These are phyloP conservation scores for Alauda arvensis DNA, from an alignment of 2,797 vertebrate species.

Conservation along the genomic window DNA sequence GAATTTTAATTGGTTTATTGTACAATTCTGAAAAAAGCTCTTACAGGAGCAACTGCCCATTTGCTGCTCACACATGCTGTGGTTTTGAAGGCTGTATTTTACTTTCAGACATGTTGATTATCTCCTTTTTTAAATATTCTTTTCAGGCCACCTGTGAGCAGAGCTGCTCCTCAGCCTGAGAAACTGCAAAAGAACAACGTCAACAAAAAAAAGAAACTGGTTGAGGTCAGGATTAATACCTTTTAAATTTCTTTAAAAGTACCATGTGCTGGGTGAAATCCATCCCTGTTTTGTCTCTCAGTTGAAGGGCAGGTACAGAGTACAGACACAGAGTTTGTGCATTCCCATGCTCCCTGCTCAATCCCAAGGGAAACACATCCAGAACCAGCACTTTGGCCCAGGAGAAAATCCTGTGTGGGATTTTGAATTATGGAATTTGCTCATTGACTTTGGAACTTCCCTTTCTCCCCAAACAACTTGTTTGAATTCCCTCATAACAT, in stretches of 20 bases:
- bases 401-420: rapidly evolving
- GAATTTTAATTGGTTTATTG: neutral
- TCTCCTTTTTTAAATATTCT: neutral
- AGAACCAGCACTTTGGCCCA: neutral
- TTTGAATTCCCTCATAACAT: neutral
- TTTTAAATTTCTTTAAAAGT: neutral
- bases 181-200: slow-evolving; percentile 92
- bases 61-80: neutral
- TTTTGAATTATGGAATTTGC: neutral
- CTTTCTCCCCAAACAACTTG: neutral
- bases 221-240: slow-evolving; percentile 77
- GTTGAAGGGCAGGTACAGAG: neutral
- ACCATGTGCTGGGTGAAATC: neutral
- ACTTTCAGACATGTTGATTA: neutral
- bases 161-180: slow-evolving; percentile 90
- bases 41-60: neutral
- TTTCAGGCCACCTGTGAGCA: slow-evolving; percentile 89
- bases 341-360: neutral
- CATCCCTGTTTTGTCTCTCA: neutral
- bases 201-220: slow-evolving; percentile 90
- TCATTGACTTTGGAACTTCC: neutral
- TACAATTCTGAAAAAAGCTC: neutral
- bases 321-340: neutral
- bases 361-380: neutral
- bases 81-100: neutral